Evolutionary conservation across 2,113 vertebrate genomes (phyloP), one percentile per base, ranked within the genome.

Genomic region (Lates calcarifer): DNA sequence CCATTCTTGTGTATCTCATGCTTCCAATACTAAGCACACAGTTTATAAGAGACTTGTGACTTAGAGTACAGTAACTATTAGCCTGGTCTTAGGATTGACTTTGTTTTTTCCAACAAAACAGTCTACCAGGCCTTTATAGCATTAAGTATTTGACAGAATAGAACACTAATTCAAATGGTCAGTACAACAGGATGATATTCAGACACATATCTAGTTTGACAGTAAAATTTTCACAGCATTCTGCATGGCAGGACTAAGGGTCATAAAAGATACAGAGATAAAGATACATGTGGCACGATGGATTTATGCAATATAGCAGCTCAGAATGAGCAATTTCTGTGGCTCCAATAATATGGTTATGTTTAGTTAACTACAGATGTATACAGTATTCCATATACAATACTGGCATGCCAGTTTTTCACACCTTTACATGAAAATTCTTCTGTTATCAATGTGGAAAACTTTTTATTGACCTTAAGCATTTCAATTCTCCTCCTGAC

Each of bases 1-100:
- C 26, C 43, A 45, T 77, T 80, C 57, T 45, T 47, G 39, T 77
- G 45, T 9, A 66, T 78, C 63, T 74, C 80, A 84, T 77, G 78
- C 77, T 56, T 83, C 64, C 51, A 83, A 53, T 55, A 77, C 62
- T 31, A 77, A 79, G 66, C 22, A 8, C 49, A 66, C 31, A 28
- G 51, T 90, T 93, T 87, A 92, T 82, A 39, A 81, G 79, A 94
- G 79, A 82, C 90, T 82, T 89, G 92, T 93, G 91, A 94, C 91
- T 85, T 66, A 62, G 62, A 80, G 84, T 78, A 29, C 75, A 83
- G 31, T 33, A 79, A 60, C 79, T 75, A 89, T 90, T 90, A 84
- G 33, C 53, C 47, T 17, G 0, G 11, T 66, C 80, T 51, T n/a
- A 35, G 11, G 1, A 26, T 31, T 33, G 47, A 45, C 26, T 53